phyloP scores from a whole-genome alignment of 2,113 vertebrate genomes.

The Lepisosteus osseus region DNA sequence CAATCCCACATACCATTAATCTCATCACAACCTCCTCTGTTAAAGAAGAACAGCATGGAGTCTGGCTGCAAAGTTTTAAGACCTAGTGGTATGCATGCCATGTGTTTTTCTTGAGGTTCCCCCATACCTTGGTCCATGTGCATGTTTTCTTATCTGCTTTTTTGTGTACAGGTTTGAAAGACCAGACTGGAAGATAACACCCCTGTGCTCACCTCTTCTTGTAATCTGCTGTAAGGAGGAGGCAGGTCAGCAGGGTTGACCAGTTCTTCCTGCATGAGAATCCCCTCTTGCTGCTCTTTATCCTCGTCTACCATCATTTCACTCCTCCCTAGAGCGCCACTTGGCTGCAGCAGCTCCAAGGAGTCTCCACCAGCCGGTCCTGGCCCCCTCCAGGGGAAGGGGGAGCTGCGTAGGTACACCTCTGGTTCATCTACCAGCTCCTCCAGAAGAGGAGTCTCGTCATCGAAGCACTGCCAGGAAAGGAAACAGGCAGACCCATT shows the following conservation, averaged over 20 bases:
- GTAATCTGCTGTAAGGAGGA: not conserved
- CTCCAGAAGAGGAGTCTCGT: conserved; percentile 61
- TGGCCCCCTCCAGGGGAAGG: conserved; percentile 50
- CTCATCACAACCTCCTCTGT: too few species aligned
- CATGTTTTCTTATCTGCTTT: too few species aligned
- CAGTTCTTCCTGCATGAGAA: conserved; percentile 8
- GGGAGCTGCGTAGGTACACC: conserved; percentile 67
- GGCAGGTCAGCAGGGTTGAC: conserved; percentile 5
- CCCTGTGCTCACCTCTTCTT: not conserved
- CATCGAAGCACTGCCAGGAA: conserved; percentile 61
- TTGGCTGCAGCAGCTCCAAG: conserved; percentile 67
- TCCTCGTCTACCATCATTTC: conserved; percentile 82
- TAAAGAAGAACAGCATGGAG: too few species aligned
- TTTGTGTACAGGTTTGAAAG: too few species aligned
- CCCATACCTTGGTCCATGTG: too few species aligned
- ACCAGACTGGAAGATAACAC: too few species aligned
- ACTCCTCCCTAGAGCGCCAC: conserved; percentile 45
- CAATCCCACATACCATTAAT: too few species aligned
- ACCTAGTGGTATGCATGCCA: too few species aligned
- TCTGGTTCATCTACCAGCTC: conserved; percentile 72
- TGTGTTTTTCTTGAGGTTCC: too few species aligned
- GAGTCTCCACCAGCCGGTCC: conserved; percentile 41
- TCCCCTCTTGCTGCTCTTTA: conserved; percentile 47
- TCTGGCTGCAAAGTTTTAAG: too few species aligned
- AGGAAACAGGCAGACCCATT: conserved; percentile 19